Percentiles rank a stretch among this genome's conserved stretches.
Evolutionary conservation across 1,140 invertebrate genomes (phyloP).

Genomic region (Drosophila repletoides): DNA sequence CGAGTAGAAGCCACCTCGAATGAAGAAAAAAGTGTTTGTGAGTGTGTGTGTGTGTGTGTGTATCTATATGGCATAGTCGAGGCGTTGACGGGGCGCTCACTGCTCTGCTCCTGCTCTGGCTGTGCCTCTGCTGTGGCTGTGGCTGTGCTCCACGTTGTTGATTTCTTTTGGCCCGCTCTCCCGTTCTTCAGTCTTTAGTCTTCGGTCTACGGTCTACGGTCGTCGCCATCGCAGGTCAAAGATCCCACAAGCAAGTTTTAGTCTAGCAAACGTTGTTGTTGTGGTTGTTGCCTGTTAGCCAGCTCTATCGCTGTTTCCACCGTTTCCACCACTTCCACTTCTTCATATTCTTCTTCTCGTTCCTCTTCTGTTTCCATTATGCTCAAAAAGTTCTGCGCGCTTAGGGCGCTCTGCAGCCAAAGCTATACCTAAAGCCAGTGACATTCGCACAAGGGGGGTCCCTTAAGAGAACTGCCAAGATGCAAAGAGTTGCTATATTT

Average conservation of each 20-base stretch:
- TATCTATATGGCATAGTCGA: constrained; percentile 40
- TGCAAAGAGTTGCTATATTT: no score
- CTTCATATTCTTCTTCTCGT: constrained; percentile 15
- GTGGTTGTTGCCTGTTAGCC: constrained; percentile 7
- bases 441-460: no score
- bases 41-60: constrained; percentile 25
- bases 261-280: constrained; percentile 64
- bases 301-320: constrained; percentile 51
- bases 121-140: constrained; percentile 36
- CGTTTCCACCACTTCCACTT: constrained; percentile 55
- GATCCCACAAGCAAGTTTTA: constrained; percentile 78
- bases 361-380: constrained; percentile 24
- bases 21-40: constrained; percentile 10
- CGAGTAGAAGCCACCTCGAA: constrained; percentile 45
- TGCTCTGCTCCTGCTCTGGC: constrained; percentile 1
- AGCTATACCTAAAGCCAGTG: constrained; percentile 32
- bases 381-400: constrained; percentile 42
- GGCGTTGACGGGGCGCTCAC: constrained; percentile 50
- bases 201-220: no score
- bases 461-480: no score
- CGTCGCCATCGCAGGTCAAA: constrained; percentile 77
- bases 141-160: constrained; percentile 58
- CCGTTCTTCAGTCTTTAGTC: no score
- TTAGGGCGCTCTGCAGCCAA: constrained; percentile 47
- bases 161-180: constrained; percentile 41